phyloP scores from a whole-genome alignment of 2,888 invertebrate species.

The Allophyes oxyacanthae region DNA sequence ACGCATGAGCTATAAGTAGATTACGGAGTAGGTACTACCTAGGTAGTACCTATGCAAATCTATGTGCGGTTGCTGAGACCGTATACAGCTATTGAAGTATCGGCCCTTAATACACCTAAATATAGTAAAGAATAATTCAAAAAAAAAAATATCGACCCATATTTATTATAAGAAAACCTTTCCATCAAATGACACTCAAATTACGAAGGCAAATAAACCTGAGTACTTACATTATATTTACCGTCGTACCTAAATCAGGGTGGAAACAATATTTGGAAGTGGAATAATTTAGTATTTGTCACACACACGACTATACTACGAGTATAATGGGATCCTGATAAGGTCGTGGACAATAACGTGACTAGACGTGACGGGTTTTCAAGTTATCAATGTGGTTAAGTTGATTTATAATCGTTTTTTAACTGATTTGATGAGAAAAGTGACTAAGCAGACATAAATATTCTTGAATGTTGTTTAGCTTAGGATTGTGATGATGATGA shows the following conservation, averaged over 20 bases:
- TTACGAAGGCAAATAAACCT: conserved; percentile 27
- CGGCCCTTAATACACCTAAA: too few relatives aligned
- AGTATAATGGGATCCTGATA: conserved; percentile 28
- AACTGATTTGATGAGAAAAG: too few relatives aligned
- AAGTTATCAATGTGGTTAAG: neutral
- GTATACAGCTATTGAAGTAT: too few relatives aligned
- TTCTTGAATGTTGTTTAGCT: too few relatives aligned
- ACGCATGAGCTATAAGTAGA: too few relatives aligned
- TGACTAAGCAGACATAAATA: too few relatives aligned
- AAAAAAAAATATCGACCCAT: conserved; percentile 7
- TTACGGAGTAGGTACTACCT: too few relatives aligned
- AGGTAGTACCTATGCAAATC: too few relatives aligned
- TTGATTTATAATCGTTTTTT: too few relatives aligned
- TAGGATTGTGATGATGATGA: too few relatives aligned
- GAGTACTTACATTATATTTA: conserved; percentile 22
- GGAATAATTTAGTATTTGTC: conserved; percentile 39
- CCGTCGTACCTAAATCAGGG: conserved; percentile 41
- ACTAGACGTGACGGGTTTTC: conserved; percentile 8
- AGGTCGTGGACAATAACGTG: conserved; percentile 9
- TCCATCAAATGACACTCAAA: conserved; percentile 27
- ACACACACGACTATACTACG: conserved; percentile 11
- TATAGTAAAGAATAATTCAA: too few relatives aligned
- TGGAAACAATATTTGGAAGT: conserved; percentile 27
- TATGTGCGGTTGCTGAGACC: too few relatives aligned
- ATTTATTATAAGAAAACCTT: neutral